Evolutionary conservation across 2,797 vertebrate genomes (phyloP), one percentile per base, ranked within the genome.

Genomic region (Oryzias dopingdopingensis): DNA sequence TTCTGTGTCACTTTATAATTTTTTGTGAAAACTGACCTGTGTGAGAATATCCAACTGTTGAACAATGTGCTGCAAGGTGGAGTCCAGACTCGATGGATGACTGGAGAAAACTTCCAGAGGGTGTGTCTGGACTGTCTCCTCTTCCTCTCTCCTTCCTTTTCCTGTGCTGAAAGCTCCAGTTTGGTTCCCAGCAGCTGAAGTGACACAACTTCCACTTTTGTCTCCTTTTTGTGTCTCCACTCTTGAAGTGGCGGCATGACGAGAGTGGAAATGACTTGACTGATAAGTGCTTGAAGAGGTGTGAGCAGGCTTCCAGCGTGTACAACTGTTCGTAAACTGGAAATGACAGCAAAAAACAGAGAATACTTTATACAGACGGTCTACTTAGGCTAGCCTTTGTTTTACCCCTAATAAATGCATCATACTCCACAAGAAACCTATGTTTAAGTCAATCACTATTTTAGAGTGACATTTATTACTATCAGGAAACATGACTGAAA

Each of bases 21-120:
- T 52, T 65, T 12, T 26, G 29, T 14, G 1, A 42, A 42, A 18
- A 76, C 79, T 76, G 49, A 97, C 96, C 86, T 96, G 92, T 5
- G 95, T 97, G 83, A 98, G 85, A 61, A 96, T 77, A 40, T 92
- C 93, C 72, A 98, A 82, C 75, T 97, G 95, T 1, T 93, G 92
- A 65, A 97, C 91, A 15, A 98, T 95, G 49, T 93, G 89, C 60
- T 88, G 88, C 74, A 98, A 81, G 1, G 93, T 93, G 0, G 80
- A 86, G 7, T 87, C 80, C 79, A 97, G 49, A 10, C 88, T 74
- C 0, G 81, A 64, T 0, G 91, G 89, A 51, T 88, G 62, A 55
- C 76, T 77, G 0, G 71, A 80, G 41, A 81, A 77, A 14, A 85
- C 89, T 14, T 91, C 85, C 22, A 54, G 46, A 3, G 80, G 68